Evolutionary conservation across 2,888 invertebrate species (phyloP), one percentile per base, ranked within the genome.

Genomic region (Ochropleura leucogaster): DNA sequence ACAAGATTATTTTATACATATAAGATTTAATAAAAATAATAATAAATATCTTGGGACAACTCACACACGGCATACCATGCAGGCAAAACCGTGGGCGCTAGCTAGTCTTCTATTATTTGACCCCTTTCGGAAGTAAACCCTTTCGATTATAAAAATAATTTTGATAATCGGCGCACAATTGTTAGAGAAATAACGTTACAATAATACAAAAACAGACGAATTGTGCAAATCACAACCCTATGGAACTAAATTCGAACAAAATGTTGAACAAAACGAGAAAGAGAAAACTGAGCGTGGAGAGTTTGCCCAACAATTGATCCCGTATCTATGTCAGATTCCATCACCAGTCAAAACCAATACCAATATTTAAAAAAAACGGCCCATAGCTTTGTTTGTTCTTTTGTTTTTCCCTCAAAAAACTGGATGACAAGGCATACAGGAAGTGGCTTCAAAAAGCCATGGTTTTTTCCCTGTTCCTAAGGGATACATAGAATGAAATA

Each of bases 401-500:
- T 80, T 74, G 49, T 62, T 79, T 68, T 60, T 44, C 55, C 59
- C 12, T 68, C 51, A 53, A 72, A 75, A 84, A 44, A 44, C 70
- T 62, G 64, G 67, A 86, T 80, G 87, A 82, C 85, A 82, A 82
- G 69, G 77, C 73, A 62, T 51, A 80, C 75, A 77, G 87, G 70
- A 85, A 85, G 67, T 77, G 74, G 40, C 14, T 59, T 63, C 49
- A 63, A 79, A 80, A 73, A 57, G 82, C 69, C 59, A 76, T 74
- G 71, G 49, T 63, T 74, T 77, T 79, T 76, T 46, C 63, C 30
- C 51, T 65, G 55, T 30, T 63, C 83, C 70, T 68, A 20, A 66
- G 84, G 86, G 83, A 72, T 74, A 44, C 46, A 68, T 40, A 47
- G 60, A 85, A 85, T 85, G 81, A 86, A 79, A 86, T 85, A 86